Base-by-base conservation (phyloP, 2,113 vertebrate species). In the Excalfactoria chinensis region DNA sequence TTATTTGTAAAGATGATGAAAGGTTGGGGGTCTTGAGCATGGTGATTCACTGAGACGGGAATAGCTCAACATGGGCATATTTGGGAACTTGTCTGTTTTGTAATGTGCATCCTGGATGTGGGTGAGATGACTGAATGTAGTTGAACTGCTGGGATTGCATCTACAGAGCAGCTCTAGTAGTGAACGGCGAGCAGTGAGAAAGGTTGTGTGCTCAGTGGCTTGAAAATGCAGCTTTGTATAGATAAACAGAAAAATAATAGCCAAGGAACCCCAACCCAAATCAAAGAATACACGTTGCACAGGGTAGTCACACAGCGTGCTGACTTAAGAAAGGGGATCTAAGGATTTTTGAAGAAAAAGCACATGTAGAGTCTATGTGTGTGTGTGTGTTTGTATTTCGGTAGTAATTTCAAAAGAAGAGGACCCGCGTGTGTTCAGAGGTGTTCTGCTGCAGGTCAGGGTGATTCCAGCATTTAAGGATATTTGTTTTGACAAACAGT, bases 401-500 rank as follows among this genome's bases (percentile, higher is more conserved):
- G 80, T 76, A 21, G 62, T 16, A 23, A 23, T 76, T 80, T 70
- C n/a, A 58, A 62, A 22, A 18, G 15, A 64, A 46, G 85, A 41
- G 7, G 9, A 44, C 62, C 23, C 84, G 28, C 58, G 80, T 82
- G 10, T 18, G 6, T 30, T 79, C 75, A 41, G 63, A 79, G 48
- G 46, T 60, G 18, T 41, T 91, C 30, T 15, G 1, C 32, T 74
- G 32, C 18, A 40, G 86, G 35, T 43, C 95, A 32, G 41, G 30
- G 81, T 86, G 56, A 53, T 60, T 87, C 49, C 26, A 28, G 32
- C 44, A 35, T 63, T 92, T 48, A 77, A 89, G 75, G 82, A 58
- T 67, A 64, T 90, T 95, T 93, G 7, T 84, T 96, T 89, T 88
- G 80, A 75, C 79, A 85, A 71, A 78, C 62, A 53, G 86, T 94